These are phyloP conservation scores for Eucidaris tribuloides DNA, from an alignment of 35 echinoderm and acorn worm genomes.

Conservation along the genomic window DNA sequence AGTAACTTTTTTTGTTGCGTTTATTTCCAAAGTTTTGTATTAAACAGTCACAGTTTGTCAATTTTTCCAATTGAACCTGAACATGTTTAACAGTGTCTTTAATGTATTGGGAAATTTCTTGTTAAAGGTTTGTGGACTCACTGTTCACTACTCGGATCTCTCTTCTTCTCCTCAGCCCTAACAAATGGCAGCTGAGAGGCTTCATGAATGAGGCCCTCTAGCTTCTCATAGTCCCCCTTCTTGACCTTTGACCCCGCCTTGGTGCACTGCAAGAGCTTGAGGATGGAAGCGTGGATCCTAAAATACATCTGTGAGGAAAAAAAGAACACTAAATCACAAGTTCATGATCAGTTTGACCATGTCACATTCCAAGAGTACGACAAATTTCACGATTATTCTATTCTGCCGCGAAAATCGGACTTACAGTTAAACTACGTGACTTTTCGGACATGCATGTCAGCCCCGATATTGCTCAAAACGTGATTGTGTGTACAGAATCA, in stretches of 20 bases:
- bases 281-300: slow-evolving; percentile 79
- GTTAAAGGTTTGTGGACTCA: not conserved
- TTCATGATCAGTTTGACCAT: not conserved
- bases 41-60: too few species aligned
- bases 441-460: too few species aligned
- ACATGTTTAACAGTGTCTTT: not conserved
- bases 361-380: not conserved
- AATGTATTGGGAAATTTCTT: not conserved
- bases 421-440: too few species aligned
- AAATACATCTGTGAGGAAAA: slow-evolving; percentile 74
- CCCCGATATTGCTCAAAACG: too few species aligned
- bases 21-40: not conserved
- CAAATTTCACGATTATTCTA: too few species aligned
- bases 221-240: slow-evolving; percentile 12
- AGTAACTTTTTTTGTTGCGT: not conserved
- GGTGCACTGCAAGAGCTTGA: slow-evolving; percentile 65
- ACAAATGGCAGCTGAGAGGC: slow-evolving; percentile 70
- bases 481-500: too few species aligned
- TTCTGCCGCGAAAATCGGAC: too few species aligned
- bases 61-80: too few species aligned
- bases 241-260: not conserved
- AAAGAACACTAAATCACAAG: not conserved
- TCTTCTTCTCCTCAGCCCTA: slow-evolving; percentile 72
- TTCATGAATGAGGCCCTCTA: slow-evolving; percentile 50
- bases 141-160: slow-evolving; percentile 54